A percentile compares a stretch with the other conserved stretches of the same genome.
Conservation (phyloP, 2,113 vertebrate genomes). For the Pardalotus punctatus region DNA sequence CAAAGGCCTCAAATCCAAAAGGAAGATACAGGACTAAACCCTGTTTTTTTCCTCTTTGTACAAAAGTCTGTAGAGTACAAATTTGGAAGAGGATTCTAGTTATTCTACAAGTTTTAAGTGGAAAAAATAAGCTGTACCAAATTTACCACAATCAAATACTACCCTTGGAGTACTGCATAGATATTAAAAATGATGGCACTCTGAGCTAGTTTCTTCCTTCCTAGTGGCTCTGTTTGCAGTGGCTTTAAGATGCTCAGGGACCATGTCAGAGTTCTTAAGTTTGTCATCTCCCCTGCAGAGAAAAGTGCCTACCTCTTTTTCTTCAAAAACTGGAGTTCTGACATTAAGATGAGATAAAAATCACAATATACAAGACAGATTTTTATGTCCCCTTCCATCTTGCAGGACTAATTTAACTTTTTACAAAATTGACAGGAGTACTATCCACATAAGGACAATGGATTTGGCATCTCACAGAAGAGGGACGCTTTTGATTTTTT, state of each 20-base stretch:
- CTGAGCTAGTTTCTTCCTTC: background rate
- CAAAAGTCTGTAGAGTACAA: background rate
- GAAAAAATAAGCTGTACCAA: background rate
- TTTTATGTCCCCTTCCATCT: background rate
- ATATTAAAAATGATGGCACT: background rate
- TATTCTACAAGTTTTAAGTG: background rate
- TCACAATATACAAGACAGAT: background rate
- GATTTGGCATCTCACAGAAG: background rate
- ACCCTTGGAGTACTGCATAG: background rate
- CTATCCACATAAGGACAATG: background rate
- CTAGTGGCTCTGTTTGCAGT: background rate
- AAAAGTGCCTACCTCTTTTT: background rate
- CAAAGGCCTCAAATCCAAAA: background rate
- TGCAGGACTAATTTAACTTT: background rate
- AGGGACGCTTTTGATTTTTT: background rate
- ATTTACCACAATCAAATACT: background rate
- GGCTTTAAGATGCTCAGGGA: background rate
- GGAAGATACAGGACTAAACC: background rate
- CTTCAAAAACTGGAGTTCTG: background rate
- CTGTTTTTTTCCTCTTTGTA: background rate
- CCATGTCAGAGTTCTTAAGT: background rate
- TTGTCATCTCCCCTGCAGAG: background rate
- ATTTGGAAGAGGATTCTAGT: background rate
- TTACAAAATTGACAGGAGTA: background rate
- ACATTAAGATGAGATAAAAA: background rate